Conservation (phyloP, 2,113 vertebrate species). For the Heloderma charlesbogerti region DNA sequence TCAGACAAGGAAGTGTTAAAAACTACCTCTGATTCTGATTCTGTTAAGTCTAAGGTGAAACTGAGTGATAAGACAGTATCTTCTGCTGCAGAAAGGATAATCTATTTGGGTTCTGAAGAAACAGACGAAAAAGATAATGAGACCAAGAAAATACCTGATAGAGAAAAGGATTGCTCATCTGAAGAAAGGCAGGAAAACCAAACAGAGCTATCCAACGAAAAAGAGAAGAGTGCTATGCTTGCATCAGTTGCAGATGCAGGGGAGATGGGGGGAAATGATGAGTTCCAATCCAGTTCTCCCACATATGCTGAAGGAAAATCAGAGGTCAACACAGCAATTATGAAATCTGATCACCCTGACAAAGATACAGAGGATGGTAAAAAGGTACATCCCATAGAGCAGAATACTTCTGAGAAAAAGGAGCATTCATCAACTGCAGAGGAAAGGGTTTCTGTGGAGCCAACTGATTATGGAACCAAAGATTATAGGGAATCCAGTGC, state of each 20-base stretch:
- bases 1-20: constrained; percentile 66
- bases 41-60: constrained; percentile 70
- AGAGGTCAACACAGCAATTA: background rate
- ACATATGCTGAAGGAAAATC: constrained; percentile 10
- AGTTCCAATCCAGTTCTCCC: constrained; percentile 36
- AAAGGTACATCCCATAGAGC: constrained; percentile 5
- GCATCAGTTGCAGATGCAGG: rapidly evolving
- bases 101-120: constrained; percentile 72
- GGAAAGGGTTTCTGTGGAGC: constrained; percentile 12
- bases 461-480: background rate
- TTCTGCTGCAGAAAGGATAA: constrained; percentile 76
- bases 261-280: background rate
- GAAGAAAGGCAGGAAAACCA: constrained; percentile 33
- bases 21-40: constrained; percentile 49
- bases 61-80: constrained; percentile 53
- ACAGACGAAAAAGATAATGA: constrained; percentile 62
- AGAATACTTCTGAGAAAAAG: background rate
- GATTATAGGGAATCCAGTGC: background rate
- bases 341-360: background rate
- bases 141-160: background rate
- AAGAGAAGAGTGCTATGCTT: background rate
- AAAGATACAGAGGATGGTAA: background rate
- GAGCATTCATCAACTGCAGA: constrained; percentile 23
- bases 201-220: background rate
- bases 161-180: background rate